phyloP scores from a whole-genome alignment of 2,113 vertebrate species.

The Sciurus niger region DNA sequence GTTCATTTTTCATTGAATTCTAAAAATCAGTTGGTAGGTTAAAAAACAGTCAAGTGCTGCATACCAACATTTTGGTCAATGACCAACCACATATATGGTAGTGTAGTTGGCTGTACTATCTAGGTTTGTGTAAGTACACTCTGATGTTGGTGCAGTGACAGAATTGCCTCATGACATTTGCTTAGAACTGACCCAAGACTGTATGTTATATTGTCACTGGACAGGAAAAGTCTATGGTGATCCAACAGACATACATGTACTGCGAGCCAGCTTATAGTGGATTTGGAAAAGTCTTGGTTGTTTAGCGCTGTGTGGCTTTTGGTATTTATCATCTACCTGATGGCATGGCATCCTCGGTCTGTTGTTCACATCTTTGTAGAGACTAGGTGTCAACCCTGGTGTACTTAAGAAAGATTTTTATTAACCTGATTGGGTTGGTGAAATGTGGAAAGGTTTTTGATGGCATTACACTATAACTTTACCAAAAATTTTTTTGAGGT shows the following conservation, averaged over 20 bases:
- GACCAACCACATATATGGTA: not conserved
- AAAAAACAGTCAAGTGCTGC: not conserved
- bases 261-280: not conserved
- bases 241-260: not conserved
- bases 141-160: too few relatives aligned
- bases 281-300: not conserved
- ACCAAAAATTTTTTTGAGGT: not conserved
- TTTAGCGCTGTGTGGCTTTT: not conserved
- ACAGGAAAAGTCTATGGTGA: too few relatives aligned
- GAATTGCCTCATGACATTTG: too few relatives aligned
- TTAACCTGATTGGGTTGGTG: not conserved
- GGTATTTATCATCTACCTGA: not conserved
- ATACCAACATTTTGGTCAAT: not conserved
- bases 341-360: not conserved
- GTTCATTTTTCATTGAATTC: not conserved
- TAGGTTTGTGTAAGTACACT: too few relatives aligned
- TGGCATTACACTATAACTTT: not conserved
- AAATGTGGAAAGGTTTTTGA: conserved; percentile 39
- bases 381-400: not conserved
- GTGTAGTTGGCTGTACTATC: too few relatives aligned
- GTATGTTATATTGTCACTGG: too few relatives aligned
- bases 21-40: conserved; percentile 37
- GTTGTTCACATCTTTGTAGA: not conserved
- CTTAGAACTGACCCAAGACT: too few relatives aligned
- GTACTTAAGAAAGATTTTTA: not conserved